Conservation (phyloP, 2,113 vertebrate species). For the cat (Felis catus) region DNA sequence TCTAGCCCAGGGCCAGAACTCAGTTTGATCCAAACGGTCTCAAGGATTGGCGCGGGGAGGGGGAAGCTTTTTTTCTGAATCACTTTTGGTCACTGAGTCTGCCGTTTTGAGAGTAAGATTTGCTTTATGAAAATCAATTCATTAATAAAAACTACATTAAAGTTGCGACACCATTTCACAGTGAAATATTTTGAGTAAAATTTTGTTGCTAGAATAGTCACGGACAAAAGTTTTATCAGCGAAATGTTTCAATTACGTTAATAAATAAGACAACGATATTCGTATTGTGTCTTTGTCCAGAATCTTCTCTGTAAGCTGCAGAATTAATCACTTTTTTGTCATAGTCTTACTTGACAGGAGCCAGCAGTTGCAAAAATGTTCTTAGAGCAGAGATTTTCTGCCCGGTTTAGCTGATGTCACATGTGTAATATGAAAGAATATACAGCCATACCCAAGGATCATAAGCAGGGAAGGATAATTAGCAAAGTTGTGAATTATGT, state of each 20-base stretch:
- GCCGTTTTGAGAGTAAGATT: constrained; percentile 78
- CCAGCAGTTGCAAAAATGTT: background rate
- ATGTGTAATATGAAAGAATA: background rate
- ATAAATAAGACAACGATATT: constrained; percentile 79
- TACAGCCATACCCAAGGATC: background rate
- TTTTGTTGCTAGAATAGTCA: constrained; percentile 81
- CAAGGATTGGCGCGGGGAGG: constrained; percentile 42
- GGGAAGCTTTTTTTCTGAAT: constrained; percentile 16
- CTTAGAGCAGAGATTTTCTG: background rate
- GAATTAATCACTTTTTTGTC: constrained; percentile 28
- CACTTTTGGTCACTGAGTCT: constrained; percentile 71
- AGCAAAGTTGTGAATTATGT: background rate
- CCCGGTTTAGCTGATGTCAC: background rate
- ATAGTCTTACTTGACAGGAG: background rate
- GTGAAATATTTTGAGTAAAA: constrained; percentile 82
- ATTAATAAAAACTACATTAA: constrained; percentile 60
- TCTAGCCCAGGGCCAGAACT: background rate
- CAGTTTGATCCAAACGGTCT: constrained; percentile 34
- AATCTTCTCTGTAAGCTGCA: background rate
- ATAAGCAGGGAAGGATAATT: background rate
- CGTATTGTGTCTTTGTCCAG: constrained; percentile 42
- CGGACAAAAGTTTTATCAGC: constrained; percentile 82
- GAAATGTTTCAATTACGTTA: constrained; percentile 86
- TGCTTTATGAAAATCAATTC: constrained; percentile 79
- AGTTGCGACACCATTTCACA: constrained; percentile 78